Base-by-base conservation (phyloP, 2,797 vertebrate species). In the Choloepus didactylus region DNA sequence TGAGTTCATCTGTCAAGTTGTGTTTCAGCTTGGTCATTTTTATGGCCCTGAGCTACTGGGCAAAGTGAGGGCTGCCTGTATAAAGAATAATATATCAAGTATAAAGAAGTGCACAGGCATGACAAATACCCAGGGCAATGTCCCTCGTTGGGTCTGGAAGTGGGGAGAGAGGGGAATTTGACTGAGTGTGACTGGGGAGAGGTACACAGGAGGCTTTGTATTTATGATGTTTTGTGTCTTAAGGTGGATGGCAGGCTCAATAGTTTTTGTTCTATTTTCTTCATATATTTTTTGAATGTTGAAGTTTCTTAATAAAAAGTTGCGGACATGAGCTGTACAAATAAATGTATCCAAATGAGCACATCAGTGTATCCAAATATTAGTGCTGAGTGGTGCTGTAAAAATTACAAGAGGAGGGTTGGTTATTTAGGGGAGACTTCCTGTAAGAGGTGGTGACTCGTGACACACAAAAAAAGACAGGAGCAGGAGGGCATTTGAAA, bases 211-310 rank as follows among this genome's bases (percentile, higher is more conserved):
- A 46, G 54, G 9, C 21, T 72, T 51, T 29, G 16, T 60, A 35
- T 82, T 73, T 56, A 44, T 12, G 75, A 31, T 49, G 60, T 87
- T 84, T 94, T 72, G 66, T 79, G 86, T 77, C 62, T 67, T 46
- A 66, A 66, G 9, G 62, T 79, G 11, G 62, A 21, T 64, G 41
- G 11, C 59, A 64, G 60, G 73, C 59, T 77, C 60, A 25, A 15
- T 62, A 59, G 25, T 73, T 49, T 82, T 46, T 21, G 15, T 29
- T 79, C 41, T 41, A 44, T 81, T 73, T 86, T n/a, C 29, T 79
- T 82, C 44, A 18, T 80, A 14, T 81, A 23, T 25, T 67, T 75
- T 85, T 79, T 80, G 31, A 29, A 46, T 3, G 10, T 59, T 44
- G 41, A 67, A 44, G 51, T 59, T 75, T 66, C 49, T 88, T 75